phyloP scores from a whole-genome alignment of 2,888 invertebrate genomes.

The Hypomecis atomaria region DNA sequence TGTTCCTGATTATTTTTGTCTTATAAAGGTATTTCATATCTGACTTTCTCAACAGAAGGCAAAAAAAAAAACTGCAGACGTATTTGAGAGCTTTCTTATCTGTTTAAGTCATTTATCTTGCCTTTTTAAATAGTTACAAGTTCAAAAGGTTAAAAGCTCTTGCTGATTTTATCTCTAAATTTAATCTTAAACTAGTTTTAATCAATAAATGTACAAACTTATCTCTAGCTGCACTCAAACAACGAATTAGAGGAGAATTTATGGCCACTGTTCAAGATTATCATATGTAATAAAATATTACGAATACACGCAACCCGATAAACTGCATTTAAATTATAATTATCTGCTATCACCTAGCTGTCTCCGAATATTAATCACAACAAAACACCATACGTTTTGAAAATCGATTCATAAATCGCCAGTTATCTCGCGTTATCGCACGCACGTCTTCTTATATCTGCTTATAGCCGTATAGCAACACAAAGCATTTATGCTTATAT shows the following conservation, averaged over 20 bases:
- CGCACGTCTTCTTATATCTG: constrained; percentile 2
- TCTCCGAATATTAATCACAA: constrained; percentile 17
- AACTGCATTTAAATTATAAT: constrained; percentile 7
- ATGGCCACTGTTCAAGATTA: neutral
- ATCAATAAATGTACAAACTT: too few relatives aligned
- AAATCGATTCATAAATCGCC: constrained; percentile 15
- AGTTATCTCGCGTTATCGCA: constrained; percentile 18
- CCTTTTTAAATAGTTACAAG: too few relatives aligned
- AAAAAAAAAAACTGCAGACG: too few relatives aligned
- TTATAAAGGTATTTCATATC: too few relatives aligned
- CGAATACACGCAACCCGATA: neutral
- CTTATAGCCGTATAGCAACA: constrained; percentile 14
- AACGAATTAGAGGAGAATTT: neutral
- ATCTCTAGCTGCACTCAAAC: too few relatives aligned
- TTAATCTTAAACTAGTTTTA: too few relatives aligned
- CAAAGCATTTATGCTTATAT: constrained; percentile 27
- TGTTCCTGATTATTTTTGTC: too few relatives aligned
- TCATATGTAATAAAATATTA: constrained; percentile 1
- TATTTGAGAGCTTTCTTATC: too few relatives aligned
- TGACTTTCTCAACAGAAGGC: too few relatives aligned
- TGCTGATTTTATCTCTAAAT: too few relatives aligned
- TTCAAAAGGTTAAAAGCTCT: too few relatives aligned
- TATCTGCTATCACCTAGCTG: neutral
- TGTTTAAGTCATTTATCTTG: too few relatives aligned
- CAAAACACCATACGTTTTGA: constrained; percentile 14